phyloP scores from a whole-genome alignment of 1,140 invertebrate genomes.

The Drosophila kanapiae region DNA sequence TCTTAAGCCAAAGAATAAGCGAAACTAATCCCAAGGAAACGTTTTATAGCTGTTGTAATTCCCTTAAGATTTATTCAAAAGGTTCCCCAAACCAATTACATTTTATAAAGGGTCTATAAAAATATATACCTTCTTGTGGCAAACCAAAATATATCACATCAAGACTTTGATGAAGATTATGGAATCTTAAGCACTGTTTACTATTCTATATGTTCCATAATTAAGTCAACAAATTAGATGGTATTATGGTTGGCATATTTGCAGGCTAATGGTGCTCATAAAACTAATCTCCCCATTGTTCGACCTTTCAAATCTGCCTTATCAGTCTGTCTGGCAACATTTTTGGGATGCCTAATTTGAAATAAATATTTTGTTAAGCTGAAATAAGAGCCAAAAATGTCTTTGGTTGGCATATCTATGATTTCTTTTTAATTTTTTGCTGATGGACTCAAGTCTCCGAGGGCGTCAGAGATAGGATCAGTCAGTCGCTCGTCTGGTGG shows the following conservation, averaged over 20 bases:
- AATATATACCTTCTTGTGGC: not conserved
- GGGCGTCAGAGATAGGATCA: constrained; percentile 20
- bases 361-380: not conserved
- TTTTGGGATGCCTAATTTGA: not conserved
- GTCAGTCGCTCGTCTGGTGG: constrained; percentile 7
- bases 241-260: not conserved
- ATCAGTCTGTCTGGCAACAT: not conserved
- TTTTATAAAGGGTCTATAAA: not conserved
- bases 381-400: not conserved
- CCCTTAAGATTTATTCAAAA: not conserved
- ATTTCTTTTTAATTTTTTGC: constrained; percentile 24
- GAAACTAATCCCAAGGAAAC: constrained; percentile 13
- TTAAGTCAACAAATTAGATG: too few relatives aligned
- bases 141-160: not conserved
- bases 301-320: not conserved
- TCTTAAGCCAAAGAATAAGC: constrained; percentile 1
- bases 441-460: constrained; percentile 7
- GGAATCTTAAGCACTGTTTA: not conserved
- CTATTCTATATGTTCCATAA: not conserved
- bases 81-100: constrained; percentile 3
- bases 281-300: not conserved
- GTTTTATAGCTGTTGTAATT: constrained; percentile 10
- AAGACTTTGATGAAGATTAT: not conserved
- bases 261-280: not conserved
- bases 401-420: not conserved